Conservation (phyloP, 2,113 vertebrate genomes). For the Electrona antarctica region DNA sequence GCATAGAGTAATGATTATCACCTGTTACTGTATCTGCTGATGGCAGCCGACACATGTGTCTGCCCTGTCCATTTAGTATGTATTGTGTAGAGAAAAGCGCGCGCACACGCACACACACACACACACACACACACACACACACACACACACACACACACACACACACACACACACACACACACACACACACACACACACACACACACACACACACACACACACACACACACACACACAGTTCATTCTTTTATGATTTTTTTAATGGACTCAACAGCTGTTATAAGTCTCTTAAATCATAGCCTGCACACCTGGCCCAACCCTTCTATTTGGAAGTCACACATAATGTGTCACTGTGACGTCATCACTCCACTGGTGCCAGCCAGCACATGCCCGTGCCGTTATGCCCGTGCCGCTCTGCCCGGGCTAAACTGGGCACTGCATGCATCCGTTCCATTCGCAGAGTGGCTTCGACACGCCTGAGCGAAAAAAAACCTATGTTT, state of each 20-base stretch:
- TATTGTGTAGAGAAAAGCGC: conserved; percentile 5
- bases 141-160: conserved; percentile 13
- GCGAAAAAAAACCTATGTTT: too few relatives aligned
- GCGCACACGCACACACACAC: neutral
- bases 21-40: conserved; percentile 52
- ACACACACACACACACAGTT: too few relatives aligned
- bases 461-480: too few relatives aligned
- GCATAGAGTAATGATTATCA: conserved; percentile 60
- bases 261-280: conserved; percentile 27
- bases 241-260: too few relatives aligned
- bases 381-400: conserved; percentile 11
- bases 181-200: too few relatives aligned
- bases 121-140: conserved; percentile 14
- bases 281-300: conserved; percentile 51
- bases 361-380: conserved; percentile 4
- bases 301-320: conserved; percentile 25
- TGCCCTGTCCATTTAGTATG: neutral
- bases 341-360: conserved; percentile 15
- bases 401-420: too few relatives aligned
- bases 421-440: too few relatives aligned
- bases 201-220: too few relatives aligned
- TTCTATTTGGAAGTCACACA: conserved; percentile 40
- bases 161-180: neutral
- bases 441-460: too few relatives aligned
- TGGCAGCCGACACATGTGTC: conserved; percentile 48